These are phyloP conservation scores for Sminthurides bifidus DNA, from an alignment of 1,140 invertebrate species.

Conservation along the genomic window DNA sequence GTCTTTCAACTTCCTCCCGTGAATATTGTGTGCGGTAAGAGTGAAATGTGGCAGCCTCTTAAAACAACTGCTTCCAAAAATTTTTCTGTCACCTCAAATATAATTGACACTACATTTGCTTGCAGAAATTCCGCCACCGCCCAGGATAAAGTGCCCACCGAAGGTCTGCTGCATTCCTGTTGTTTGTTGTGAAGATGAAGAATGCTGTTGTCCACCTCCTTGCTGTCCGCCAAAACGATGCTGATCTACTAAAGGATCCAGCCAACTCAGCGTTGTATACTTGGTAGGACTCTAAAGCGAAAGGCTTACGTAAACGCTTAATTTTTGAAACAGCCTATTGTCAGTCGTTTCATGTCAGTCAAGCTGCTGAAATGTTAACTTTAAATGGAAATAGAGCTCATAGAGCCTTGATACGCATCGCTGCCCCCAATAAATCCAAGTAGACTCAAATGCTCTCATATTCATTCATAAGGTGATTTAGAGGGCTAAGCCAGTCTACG, in stretches of 20 bases:
- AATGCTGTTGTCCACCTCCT: background rate
- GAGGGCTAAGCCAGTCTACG: too few species aligned
- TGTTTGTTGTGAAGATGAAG: conserved; percentile 24
- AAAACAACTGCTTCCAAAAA: background rate
- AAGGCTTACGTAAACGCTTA: too few species aligned
- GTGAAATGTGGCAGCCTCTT: background rate
- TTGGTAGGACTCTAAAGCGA: too few species aligned
- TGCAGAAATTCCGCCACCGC: conserved; percentile 30
- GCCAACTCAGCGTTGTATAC: conserved; percentile 13
- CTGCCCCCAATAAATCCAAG: too few species aligned
- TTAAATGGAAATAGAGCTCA: too few species aligned
- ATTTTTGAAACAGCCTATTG: too few species aligned
- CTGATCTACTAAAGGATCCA: too few species aligned
- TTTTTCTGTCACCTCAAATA: background rate
- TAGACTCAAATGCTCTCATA: too few species aligned
- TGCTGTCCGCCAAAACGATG: conserved; percentile 9
- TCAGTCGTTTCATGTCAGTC: too few species aligned
- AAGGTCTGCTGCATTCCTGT: conserved; percentile 30
- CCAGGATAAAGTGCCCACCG: conserved; percentile 24
- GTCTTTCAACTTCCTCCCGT: conserved; percentile 31
- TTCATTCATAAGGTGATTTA: too few species aligned
- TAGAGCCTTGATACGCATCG: too few species aligned
- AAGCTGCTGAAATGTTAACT: too few species aligned
- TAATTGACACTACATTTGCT: conserved; percentile 1
- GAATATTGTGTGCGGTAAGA: conserved; percentile 30